Evolutionary conservation across 2,797 vertebrate species (phyloP), one percentile per base, ranked within the genome.

Genomic region (Mionectes olivaceus): DNA sequence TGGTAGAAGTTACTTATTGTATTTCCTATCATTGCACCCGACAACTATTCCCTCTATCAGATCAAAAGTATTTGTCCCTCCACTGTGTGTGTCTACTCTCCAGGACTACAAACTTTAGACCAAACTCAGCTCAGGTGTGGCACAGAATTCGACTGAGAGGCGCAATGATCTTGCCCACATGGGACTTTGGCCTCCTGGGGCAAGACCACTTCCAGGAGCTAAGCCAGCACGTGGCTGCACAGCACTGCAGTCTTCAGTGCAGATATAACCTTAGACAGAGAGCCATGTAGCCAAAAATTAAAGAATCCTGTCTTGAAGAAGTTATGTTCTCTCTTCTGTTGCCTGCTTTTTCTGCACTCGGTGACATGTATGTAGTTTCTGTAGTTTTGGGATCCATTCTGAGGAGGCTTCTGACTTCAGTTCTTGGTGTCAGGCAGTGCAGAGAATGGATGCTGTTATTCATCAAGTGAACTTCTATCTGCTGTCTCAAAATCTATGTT

Each of bases 1-100:
- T 84, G 76, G 87, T 88, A 94, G 94, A 93, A 96, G 91, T 86
- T 97, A 88, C 95, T 73, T 97, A 10, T 97, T 97, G 96, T 97
- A 89, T 98, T 92, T 90, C 47, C 91, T 82, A 10, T 76, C 89
- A 32, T 94, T 77, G 94, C 85, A 97, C 95, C 95, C 80, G 87
- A 80, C 75, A 33, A 53, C 87, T 97, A 11, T 88, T 95, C 95
- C 63, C 67, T 86, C 83, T 89, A 83, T 84, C 43, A 93, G 87
- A 90, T 89, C 94, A 89, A 73, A 98, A 97, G 83, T 79, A 65
- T 97, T 95, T 97, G 91, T 97, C 89, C 84, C 85, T 95, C 23
- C 3, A 2, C 3, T 9, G 43, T 56, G 4, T 55, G 12, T 63
- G 6, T 57, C 63, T 74, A 0, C 18, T 67, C 32, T 59, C 28